Evolutionary conservation across 2,888 invertebrate genomes (phyloP).

Genomic region (Tachina lurida): DNA sequence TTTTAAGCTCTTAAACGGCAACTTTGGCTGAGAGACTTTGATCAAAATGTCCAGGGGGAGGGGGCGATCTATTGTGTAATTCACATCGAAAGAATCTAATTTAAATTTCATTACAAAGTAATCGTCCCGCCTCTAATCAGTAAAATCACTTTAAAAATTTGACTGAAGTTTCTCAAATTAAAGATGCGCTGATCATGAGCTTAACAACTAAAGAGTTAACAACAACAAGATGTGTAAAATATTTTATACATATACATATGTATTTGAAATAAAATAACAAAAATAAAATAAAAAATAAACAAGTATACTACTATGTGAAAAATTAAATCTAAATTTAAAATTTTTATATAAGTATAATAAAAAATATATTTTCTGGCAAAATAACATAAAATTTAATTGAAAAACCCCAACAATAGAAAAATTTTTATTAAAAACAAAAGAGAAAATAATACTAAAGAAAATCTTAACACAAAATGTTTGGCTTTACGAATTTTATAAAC

Average conservation of each 20-base stretch:
- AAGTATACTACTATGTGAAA: slow-evolving; percentile 64
- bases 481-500: slow-evolving; percentile 67
- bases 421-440: slow-evolving; percentile 51
- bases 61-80: too few species aligned
- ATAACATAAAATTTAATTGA: slow-evolving; percentile 45
- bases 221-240: slow-evolving; percentile 53
- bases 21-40: neutral
- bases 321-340: slow-evolving; percentile 38
- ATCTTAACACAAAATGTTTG: slow-evolving; percentile 58
- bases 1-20: neutral
- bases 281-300: slow-evolving; percentile 36
- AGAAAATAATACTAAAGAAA: slow-evolving; percentile 24
- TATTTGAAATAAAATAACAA: neutral
- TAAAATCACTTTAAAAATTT: too few species aligned
- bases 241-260: slow-evolving; percentile 34
- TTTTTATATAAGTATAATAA: slow-evolving; percentile 29
- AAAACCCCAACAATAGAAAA: slow-evolving; percentile 61
- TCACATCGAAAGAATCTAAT: too few species aligned
- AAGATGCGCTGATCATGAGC: too few species aligned
- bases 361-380: slow-evolving; percentile 39
- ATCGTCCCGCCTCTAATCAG: too few species aligned
- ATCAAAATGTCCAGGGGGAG: too few species aligned
- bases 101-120: too few species aligned
- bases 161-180: too few species aligned
- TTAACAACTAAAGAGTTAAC: slow-evolving; percentile 17